Evolutionary conservation across 2,113 vertebrate genomes (phyloP).

Genomic region (Noturus placidus): DNA sequence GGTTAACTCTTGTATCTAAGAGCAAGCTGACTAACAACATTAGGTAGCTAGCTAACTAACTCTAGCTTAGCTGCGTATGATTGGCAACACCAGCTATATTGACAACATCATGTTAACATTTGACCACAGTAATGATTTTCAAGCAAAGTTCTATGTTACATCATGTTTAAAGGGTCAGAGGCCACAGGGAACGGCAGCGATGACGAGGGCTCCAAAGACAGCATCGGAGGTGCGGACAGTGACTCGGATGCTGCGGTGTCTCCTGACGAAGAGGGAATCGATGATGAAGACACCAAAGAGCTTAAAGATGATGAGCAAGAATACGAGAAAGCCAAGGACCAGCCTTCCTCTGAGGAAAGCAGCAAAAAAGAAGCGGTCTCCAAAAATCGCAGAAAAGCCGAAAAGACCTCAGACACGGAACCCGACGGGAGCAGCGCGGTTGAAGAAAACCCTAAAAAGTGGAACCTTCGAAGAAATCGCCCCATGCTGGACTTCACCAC

Average conservation of each 20-base stretch:
- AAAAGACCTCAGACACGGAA: conserved; percentile 74
- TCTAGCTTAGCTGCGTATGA: background rate
- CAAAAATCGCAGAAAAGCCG: conserved; percentile 69
- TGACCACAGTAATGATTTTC: background rate
- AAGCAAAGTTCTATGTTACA: background rate
- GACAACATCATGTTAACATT: background rate
- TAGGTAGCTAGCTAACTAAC: background rate
- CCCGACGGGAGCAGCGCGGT: conserved; percentile 46
- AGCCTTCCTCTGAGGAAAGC: conserved; percentile 78
- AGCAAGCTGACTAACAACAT: background rate
- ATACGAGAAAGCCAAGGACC: conserved; percentile 68
- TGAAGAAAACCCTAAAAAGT: conserved; percentile 91
- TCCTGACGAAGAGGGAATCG: conserved; percentile 74
- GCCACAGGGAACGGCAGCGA: conserved; percentile 93
- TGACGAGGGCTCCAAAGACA: conserved; percentile 90
- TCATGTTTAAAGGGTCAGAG: conserved; percentile 82
- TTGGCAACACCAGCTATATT: background rate
- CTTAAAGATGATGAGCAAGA: conserved; percentile 73
- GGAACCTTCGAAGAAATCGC: conserved; percentile 94
- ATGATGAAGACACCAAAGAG: conserved; percentile 74
- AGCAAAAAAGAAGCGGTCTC: conserved; percentile 74
- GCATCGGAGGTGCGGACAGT: conserved; percentile 86
- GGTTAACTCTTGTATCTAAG: background rate
- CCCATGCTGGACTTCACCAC: conserved; percentile 93
- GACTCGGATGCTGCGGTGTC: conserved; percentile 84